Evolutionary conservation across 2,113 vertebrate genomes (phyloP).

Genomic region (Tor tambroides): DNA sequence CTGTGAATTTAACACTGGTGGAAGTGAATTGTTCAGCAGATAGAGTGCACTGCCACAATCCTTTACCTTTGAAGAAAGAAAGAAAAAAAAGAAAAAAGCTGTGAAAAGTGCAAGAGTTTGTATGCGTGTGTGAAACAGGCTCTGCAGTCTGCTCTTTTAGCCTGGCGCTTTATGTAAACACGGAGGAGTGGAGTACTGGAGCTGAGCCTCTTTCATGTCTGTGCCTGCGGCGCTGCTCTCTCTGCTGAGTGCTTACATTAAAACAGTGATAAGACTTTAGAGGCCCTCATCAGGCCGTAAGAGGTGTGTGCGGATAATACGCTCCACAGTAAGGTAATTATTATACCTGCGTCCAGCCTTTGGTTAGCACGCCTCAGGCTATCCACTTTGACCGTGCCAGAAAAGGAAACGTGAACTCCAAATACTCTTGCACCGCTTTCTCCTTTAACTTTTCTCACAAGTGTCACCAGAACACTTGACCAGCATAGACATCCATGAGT

Average conservation of each 20-base stretch:
- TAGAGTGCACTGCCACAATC: not conserved
- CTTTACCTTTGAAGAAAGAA: not conserved
- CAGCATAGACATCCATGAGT: slow-evolving; percentile 18
- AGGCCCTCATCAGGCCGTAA: slow-evolving; percentile 44
- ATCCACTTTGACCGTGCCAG: not conserved
- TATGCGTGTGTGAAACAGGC: slow-evolving; percentile 16
- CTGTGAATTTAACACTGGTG: not conserved
- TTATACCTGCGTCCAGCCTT: slow-evolving; percentile 56
- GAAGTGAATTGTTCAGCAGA: slow-evolving; percentile 15
- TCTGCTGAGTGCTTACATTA: slow-evolving; percentile 45
- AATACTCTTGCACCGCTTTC: not conserved
- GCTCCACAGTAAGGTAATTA: slow-evolving; percentile 60
- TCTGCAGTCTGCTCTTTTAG: slow-evolving; percentile 26
- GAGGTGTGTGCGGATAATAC: slow-evolving; percentile 33
- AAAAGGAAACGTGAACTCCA: slow-evolving; percentile 25
- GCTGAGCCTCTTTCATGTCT: slow-evolving; percentile 53
- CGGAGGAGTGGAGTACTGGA: slow-evolving; percentile 34
- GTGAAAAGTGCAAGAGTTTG: slow-evolving; percentile 16
- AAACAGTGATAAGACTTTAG: slow-evolving; percentile 54
- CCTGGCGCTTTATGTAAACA: slow-evolving; percentile 52
- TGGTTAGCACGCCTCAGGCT: slow-evolving; percentile 50
- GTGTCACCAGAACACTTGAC: slow-evolving; percentile 2
- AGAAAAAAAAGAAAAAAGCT: not conserved
- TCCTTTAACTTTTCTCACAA: not conserved
- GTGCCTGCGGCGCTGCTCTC: slow-evolving; percentile 34